Percentiles rank a stretch among this genome's conserved stretches.
phyloP scores from a whole-genome alignment of 2,888 invertebrate genomes.

The Dicranocentrus wangi region DNA sequence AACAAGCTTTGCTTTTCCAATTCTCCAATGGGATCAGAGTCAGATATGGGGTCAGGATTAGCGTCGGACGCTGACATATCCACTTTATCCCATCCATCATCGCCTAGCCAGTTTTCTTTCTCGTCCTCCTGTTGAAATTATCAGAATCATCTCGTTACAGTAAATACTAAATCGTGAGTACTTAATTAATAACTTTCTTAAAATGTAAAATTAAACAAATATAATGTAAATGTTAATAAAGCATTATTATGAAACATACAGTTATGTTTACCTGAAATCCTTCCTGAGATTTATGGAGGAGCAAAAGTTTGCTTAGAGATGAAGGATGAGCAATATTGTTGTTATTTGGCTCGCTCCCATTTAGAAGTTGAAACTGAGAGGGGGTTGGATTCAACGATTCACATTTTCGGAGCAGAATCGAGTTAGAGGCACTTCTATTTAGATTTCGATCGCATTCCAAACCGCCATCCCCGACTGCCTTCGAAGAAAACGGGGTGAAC shows the following conservation, averaged over 20 bases:
- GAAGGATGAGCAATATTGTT: constrained; percentile 63
- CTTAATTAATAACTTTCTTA: background rate
- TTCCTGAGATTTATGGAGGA: constrained; percentile 64
- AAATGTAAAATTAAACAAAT: background rate
- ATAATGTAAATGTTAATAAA: too few species aligned
- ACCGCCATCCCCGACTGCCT: constrained; percentile 56
- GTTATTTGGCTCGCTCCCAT: constrained; percentile 64
- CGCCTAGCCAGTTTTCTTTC: constrained; percentile 68
- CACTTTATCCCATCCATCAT: constrained; percentile 46
- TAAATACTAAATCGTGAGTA: too few species aligned
- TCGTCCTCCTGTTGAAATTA: constrained; percentile 63
- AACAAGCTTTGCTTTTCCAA: constrained; percentile 30
- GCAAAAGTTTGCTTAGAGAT: constrained; percentile 65
- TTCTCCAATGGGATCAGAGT: constrained; percentile 17
- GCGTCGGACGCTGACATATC: constrained; percentile 9
- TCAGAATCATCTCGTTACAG: too few species aligned
- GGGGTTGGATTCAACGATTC: constrained; percentile 69
- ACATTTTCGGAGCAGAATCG: constrained; percentile 69
- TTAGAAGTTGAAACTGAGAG: constrained; percentile 54
- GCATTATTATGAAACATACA: too few species aligned
- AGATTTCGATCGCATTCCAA: constrained; percentile 60
- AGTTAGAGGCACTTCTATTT: constrained; percentile 63
- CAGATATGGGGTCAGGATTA: constrained; percentile 14
- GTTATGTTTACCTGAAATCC: constrained; percentile 69
- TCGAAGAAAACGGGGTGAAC: constrained; percentile 68